A percentile compares a stretch with the other conserved stretches of the same genome.
Conservation (phyloP, 92 coral and sea anemone species). For the Scolanthus callimorphus region DNA sequence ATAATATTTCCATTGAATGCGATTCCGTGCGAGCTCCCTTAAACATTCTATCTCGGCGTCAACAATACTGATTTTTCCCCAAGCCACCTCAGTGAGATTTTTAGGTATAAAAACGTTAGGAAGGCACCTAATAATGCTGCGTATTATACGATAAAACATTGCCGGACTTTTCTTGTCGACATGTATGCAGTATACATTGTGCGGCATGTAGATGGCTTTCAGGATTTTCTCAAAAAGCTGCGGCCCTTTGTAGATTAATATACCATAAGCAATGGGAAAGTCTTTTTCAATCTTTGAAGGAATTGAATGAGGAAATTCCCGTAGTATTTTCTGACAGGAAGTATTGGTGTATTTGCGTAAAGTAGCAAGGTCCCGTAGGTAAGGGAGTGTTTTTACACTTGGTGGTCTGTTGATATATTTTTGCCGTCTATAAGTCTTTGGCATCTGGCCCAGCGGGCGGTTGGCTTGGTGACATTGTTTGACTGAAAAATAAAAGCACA, state of each 20-base stretch:
- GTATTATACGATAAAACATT: slow-evolving; percentile 28
- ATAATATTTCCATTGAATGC: slow-evolving; percentile 53
- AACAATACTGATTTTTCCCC: slow-evolving; percentile 38
- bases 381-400: too few relatives aligned
- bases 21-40: slow-evolving; percentile 42
- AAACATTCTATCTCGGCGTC: slow-evolving; percentile 51
- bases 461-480: too few relatives aligned
- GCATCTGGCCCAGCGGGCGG: too few relatives aligned
- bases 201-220: slow-evolving; percentile 56
- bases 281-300: too few relatives aligned
- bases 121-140: slow-evolving; percentile 36
- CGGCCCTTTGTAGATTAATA: slow-evolving; percentile 44
- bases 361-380: too few relatives aligned
- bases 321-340: too few relatives aligned
- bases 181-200: slow-evolving; percentile 60
- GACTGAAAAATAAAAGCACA: too few relatives aligned
- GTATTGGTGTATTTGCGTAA: too few relatives aligned
- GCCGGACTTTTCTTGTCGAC: slow-evolving; percentile 42
- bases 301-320: too few relatives aligned
- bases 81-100: slow-evolving; percentile 27
- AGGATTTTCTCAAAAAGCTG: slow-evolving; percentile 53
- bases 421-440: too few relatives aligned
- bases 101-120: slow-evolving; percentile 55
- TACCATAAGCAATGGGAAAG: slow-evolving; percentile 49
- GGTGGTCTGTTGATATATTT: too few relatives aligned